phyloP scores from a whole-genome alignment of 2,797 vertebrate species.

The Micropoecilia bifurca region DNA sequence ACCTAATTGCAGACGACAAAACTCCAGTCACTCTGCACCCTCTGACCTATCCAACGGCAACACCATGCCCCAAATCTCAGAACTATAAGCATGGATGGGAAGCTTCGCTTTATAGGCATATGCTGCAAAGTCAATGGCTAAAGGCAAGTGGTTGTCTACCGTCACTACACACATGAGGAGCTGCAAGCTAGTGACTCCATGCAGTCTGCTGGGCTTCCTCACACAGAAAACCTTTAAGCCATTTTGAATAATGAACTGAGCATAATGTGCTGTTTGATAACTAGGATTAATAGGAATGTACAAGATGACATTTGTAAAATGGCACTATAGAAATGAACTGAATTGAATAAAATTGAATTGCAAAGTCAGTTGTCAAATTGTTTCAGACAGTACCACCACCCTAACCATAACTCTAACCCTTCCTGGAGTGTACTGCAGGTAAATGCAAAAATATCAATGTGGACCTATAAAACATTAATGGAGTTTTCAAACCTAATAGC shows the following conservation, averaged over 20 bases:
- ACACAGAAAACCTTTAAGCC: background rate
- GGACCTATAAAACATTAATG: background rate
- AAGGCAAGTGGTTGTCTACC: background rate
- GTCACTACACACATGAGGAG: background rate
- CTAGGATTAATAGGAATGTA: too few relatives aligned
- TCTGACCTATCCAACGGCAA: too few relatives aligned
- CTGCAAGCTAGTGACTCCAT: background rate
- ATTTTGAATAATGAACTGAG: background rate
- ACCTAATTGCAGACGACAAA: background rate
- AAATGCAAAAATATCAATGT: background rate
- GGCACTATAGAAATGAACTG: background rate
- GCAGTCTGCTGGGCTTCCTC: background rate
- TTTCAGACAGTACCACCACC: background rate
- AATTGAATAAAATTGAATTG: background rate
- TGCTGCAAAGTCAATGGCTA: background rate
- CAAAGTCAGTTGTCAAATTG: background rate
- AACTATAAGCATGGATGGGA: background rate
- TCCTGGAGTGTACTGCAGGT: background rate
- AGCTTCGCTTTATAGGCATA: background rate
- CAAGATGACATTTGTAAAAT: background rate
- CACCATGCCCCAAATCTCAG: background rate
- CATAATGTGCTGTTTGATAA: too few relatives aligned
- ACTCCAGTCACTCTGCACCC: too few relatives aligned
- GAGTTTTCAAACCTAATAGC: background rate
- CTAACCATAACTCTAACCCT: too few relatives aligned